These are phyloP conservation scores for Uropetala carovei DNA, from an alignment of 2,888 invertebrate species.

Conservation along the genomic window DNA sequence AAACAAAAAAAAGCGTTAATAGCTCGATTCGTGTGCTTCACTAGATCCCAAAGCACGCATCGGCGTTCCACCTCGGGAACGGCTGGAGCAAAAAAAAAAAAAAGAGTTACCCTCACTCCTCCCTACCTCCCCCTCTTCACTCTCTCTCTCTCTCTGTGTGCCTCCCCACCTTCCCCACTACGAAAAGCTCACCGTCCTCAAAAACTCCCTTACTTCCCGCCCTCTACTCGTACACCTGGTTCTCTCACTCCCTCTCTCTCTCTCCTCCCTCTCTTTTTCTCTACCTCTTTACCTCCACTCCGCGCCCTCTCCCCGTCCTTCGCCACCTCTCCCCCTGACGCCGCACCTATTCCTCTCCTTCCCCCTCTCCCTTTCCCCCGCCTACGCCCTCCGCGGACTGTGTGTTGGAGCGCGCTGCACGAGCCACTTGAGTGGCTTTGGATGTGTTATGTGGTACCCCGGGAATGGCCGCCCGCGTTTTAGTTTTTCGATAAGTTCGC, in stretches of 20 bases:
- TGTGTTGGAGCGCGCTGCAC: constrained; percentile 36
- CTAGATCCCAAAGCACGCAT: constrained; percentile 60
- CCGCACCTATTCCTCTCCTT: not conserved
- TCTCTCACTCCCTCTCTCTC: constrained; percentile 9
- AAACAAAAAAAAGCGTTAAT: constrained; percentile 58
- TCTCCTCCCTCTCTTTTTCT: not conserved
- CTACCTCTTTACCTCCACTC: not conserved
- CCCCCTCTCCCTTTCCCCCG: not conserved
- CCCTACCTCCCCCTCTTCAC: not conserved
- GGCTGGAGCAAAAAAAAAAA: not conserved
- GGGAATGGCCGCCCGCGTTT: constrained; percentile 51
- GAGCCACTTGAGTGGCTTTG: constrained; percentile 29
- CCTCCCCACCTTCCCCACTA: not conserved
- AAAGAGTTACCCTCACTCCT: not conserved
- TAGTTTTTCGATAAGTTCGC: constrained; percentile 60
- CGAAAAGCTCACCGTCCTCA: not conserved
- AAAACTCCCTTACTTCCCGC: not conserved
- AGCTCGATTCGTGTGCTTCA: constrained; percentile 63
- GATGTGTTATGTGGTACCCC: constrained; percentile 57
- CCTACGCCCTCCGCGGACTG: constrained; percentile 1
- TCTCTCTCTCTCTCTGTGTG: not conserved
- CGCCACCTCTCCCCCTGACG: not conserved
- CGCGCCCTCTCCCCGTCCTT: not conserved
- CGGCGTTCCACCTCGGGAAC: constrained; percentile 49
- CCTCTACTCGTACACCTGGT: constrained; percentile 35